phyloP scores from a whole-genome alignment of 2,888 invertebrate genomes.

The Drosophila multiciliata region DNA sequence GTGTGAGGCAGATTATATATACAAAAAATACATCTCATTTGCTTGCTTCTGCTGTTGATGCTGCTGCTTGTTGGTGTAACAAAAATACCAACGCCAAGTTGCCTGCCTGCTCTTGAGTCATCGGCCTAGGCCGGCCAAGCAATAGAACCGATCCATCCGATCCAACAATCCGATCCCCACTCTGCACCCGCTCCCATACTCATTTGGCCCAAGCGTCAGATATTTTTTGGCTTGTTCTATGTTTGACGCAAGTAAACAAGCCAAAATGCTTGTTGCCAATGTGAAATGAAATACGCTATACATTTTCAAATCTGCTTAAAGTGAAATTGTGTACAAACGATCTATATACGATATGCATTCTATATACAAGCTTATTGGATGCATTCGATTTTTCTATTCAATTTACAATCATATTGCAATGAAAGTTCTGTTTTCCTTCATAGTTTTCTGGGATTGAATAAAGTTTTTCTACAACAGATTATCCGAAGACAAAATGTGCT shows the following conservation, averaged over 20 bases:
- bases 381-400: background rate
- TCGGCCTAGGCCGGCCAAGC: constrained; percentile 69
- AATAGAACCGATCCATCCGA: constrained; percentile 6
- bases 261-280: constrained; percentile 46
- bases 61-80: constrained; percentile 68
- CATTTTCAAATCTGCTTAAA: constrained; percentile 51
- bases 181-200: constrained; percentile 2
- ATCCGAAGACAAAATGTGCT: background rate
- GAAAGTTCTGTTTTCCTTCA: background rate
- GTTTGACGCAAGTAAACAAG: constrained; percentile 81
- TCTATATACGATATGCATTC: constrained; percentile 9
- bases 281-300: constrained; percentile 78
- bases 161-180: constrained; percentile 16
- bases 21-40: constrained; percentile 62
- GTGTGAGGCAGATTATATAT: constrained; percentile 74
- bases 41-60: constrained; percentile 30
- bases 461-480: background rate
- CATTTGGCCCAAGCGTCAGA: constrained; percentile 27
- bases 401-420: constrained; percentile 1
- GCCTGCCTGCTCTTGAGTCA: constrained; percentile 71
- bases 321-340: constrained; percentile 25
- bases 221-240: constrained; percentile 63
- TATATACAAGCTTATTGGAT: background rate
- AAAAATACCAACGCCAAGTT: constrained; percentile 83
- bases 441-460: background rate